Evolutionary conservation across 2,888 invertebrate species (phyloP).

Genomic region (Drosophila seclusa): DNA sequence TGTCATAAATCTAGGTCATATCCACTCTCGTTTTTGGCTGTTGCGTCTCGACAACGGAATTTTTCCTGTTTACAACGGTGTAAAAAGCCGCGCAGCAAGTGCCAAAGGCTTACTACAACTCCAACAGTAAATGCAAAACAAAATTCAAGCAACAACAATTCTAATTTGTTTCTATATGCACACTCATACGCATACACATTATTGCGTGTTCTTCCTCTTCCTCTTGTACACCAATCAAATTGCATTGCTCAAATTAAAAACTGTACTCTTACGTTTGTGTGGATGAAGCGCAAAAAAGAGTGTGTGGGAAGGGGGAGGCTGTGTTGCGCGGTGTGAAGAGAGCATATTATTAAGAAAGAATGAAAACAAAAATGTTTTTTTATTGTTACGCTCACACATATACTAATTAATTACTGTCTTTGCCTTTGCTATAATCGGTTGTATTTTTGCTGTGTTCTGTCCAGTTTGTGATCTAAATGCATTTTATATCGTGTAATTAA

Average conservation of each 20-base stretch:
- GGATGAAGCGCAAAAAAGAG: not conserved
- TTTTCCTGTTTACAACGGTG: constrained; percentile 35
- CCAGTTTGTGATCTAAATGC: too few species aligned
- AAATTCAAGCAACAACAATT: constrained; percentile 4
- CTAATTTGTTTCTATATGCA: not conserved
- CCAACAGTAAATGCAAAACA: constrained; percentile 20
- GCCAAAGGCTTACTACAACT: not conserved
- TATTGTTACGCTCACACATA: constrained; percentile 30
- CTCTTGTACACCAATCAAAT: constrained; percentile 41
- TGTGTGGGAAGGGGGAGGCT: not conserved
- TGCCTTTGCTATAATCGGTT: too few species aligned
- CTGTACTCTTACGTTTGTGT: constrained; percentile 59
- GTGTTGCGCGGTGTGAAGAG: constrained; percentile 32
- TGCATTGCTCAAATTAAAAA: constrained; percentile 52
- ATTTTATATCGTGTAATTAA: too few species aligned
- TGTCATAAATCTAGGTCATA: constrained; percentile 56
- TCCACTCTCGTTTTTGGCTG: constrained; percentile 52
- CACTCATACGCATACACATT: not conserved
- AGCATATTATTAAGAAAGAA: constrained; percentile 40
- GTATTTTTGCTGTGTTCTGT: too few species aligned
- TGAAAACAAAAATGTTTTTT: constrained; percentile 38
- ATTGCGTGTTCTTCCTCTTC: constrained; percentile 18
- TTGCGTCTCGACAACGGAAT: constrained; percentile 6
- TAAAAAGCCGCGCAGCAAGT: constrained; percentile 24
- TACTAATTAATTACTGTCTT: constrained; percentile 2